Evolutionary conservation across 2,113 vertebrate species (phyloP).

Genomic region (Callionymus lyra): DNA sequence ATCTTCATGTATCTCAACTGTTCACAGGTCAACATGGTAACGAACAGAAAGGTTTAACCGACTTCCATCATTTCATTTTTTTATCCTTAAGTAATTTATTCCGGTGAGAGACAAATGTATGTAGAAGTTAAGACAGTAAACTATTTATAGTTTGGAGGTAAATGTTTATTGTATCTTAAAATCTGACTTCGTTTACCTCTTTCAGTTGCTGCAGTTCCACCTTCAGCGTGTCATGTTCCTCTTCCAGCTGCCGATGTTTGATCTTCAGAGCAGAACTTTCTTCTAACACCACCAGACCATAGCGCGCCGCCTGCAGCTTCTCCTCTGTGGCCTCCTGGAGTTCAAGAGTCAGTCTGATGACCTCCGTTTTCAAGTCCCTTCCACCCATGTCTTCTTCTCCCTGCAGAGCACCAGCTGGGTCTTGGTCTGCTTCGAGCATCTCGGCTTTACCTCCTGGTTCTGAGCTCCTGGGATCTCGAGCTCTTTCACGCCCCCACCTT

Average conservation of each 20-base stretch:
- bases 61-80: too few species aligned
- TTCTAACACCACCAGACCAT: conserved; percentile 76
- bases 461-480: conserved; percentile 16
- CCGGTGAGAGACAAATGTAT: too few species aligned
- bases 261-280: conserved; percentile 69
- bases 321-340: conserved; percentile 76
- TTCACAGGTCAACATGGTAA: too few species aligned
- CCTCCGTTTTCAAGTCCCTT: conserved; percentile 55
- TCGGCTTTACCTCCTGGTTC: conserved; percentile 29
- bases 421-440: conserved; percentile 46
- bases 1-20: too few species aligned
- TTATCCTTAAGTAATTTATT: too few species aligned
- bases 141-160: too few species aligned
- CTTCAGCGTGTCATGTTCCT: conserved; percentile 67
- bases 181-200: conserved; percentile 62
- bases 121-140: too few species aligned
- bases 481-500: conserved; percentile 32
- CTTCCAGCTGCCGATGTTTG: conserved; percentile 69
- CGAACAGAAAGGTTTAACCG: too few species aligned
- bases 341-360: conserved; percentile 69
- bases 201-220: conserved; percentile 68
- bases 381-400: conserved; percentile 32
- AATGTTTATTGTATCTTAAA: too few species aligned
- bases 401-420: conserved; percentile 19
- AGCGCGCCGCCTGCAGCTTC: conserved; percentile 77